phyloP scores from a whole-genome alignment of 2,113 vertebrate genomes.

The Myiozetetes cayanensis region DNA sequence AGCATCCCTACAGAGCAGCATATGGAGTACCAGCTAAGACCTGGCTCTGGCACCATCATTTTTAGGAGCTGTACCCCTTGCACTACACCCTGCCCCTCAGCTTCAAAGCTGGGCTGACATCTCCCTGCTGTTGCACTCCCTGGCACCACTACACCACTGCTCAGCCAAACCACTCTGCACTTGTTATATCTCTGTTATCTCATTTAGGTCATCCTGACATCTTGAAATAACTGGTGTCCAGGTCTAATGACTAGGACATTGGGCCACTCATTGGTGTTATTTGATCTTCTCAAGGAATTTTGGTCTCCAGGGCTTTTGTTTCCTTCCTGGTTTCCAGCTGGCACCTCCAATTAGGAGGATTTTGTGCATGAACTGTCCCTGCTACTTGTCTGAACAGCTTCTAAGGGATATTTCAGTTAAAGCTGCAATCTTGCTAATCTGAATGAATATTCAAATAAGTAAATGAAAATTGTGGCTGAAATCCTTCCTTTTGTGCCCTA shows the following conservation, averaged over 20 bases:
- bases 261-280: background rate
- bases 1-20: background rate
- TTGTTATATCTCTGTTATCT: background rate
- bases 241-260: fast-evolving
- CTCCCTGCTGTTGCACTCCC: background rate
- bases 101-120: background rate
- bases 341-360: background rate
- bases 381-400: background rate
- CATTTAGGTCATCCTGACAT: background rate
- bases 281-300: background rate
- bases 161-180: background rate
- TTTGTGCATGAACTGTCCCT: background rate
- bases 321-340: background rate
- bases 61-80: background rate
- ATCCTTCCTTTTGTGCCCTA: background rate
- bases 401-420: background rate
- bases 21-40: background rate
- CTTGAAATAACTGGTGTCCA: background rate
- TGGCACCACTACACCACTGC: fast-evolving
- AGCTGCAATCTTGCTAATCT: background rate
- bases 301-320: background rate
- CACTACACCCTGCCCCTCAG: background rate
- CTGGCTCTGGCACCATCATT: background rate
- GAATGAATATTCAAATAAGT: background rate
- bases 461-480: background rate